Percentiles rank a stretch among this genome's conserved stretches.
Conservation (phyloP, 2,797 vertebrate species). For the Acipenser ruthenus region DNA sequence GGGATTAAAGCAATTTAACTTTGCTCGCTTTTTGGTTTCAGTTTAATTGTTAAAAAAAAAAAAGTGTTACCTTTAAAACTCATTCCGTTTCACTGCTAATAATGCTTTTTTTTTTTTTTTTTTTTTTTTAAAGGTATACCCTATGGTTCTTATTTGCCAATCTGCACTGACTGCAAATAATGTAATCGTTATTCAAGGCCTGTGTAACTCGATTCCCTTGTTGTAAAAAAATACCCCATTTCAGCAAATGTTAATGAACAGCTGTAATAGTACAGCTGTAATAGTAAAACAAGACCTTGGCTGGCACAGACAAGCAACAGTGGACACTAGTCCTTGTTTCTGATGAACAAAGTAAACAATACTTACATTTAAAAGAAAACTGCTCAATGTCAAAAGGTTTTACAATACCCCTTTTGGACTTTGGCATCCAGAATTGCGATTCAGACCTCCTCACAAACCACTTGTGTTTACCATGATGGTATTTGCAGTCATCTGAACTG, state of each 20-base stretch:
- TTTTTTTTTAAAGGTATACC: background rate
- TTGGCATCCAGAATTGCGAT: conserved; percentile 33
- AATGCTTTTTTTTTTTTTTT: too few relatives aligned
- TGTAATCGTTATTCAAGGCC: background rate
- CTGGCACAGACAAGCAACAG: conserved; percentile 59
- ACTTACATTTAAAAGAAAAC: conserved; percentile 31
- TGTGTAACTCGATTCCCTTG: background rate
- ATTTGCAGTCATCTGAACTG: background rate
- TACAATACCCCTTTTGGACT: conserved; percentile 36
- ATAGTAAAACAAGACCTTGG: conserved; percentile 43
- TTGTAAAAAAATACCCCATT: conserved; percentile 9
- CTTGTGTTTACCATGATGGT: conserved; percentile 12
- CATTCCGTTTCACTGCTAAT: too few relatives aligned
- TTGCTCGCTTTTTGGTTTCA: too few relatives aligned
- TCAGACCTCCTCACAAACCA: conserved; percentile 12
- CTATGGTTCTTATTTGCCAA: too few relatives aligned
- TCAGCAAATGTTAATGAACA: conserved; percentile 31
- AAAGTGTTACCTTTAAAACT: too few relatives aligned
- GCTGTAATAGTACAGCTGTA: conserved; percentile 69
- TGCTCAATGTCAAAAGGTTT: conserved; percentile 17
- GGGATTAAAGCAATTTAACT: too few relatives aligned
- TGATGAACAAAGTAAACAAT: conserved; percentile 56
- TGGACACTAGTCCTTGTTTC: conserved; percentile 53
- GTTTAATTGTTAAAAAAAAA: too few relatives aligned
- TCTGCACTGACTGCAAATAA: too few relatives aligned